Evolutionary conservation across 1,140 invertebrate genomes (phyloP), one percentile per base, ranked within the genome.

Genomic region (Aricia agestis): DNA sequence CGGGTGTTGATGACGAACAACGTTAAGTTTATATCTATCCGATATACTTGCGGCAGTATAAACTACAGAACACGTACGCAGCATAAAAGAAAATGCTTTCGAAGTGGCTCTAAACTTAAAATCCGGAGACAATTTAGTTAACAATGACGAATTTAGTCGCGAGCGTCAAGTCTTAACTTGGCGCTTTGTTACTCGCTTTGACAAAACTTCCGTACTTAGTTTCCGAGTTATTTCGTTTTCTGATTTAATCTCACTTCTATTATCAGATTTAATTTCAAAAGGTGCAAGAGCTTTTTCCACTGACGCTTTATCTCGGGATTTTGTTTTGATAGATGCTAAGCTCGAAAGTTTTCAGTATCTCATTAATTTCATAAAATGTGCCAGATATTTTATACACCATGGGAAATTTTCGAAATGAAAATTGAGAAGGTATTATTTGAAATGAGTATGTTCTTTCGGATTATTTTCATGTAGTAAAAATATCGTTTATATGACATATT

Each of bases 71-170:
- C n/a, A 19, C n/a, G n/a, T 18, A 19, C 18, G 58, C 15, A 19
- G 57, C 18, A 58, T 42, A 69, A 71, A 32, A 31, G 42, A 71
- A 69, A 61, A 42, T 65, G 67, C 67, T 63, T 69, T 66, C 36
- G 69, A 69, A 15, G 45, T 52, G 45, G 45, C 45, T 52, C 45
- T 13, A 69, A 67, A 69, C 41, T 25, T 68, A 70, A 71, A 42
- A 6, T 59, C 18, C 41, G 31, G 61, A 61, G 58, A 58, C 68
- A 68, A 66, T 74, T 73, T 67, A 58, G 42, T 58, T 66, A 74
- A 74, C 73, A 74, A 71, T 71, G 73, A 74, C 67, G 73, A 58
- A 74, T 74, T 71, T 71, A 71, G 70, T 69, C 70, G 68, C 59
- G 59, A 68, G 58, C 67, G 69, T 71, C 59, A 68, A 63, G 58